Base-by-base conservation (phyloP, 2,113 vertebrate genomes). In the Caloenas nicobarica region DNA sequence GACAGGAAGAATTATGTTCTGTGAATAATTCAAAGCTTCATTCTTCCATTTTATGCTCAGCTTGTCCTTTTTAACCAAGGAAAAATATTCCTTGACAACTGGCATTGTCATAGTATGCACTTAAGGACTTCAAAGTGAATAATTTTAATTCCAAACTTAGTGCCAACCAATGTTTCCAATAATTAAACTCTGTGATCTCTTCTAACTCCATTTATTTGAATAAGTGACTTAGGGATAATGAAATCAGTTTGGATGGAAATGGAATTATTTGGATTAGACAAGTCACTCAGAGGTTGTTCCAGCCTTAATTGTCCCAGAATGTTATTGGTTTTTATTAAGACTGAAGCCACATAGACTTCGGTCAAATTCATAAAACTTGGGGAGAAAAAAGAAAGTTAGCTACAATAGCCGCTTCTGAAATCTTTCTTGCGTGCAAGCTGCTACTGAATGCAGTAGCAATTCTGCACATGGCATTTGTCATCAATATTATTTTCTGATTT, bases 111-210 rank as follows among this genome's bases (percentile, higher is more conserved):
- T 61, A 83, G 38, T 84, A 60, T 87, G 58, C 79, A 58, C 57
- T 94, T 88, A 86, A 74, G 80, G 82, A 94, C 90, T 96, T 94
- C 88, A 95, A 94, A 96, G 92, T 31, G 54, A 94, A 38, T 77
- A 83, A 88, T 91, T 93, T 86, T 91, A 84, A 94, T 96, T 96
- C 93, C 95, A 88, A 86, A 96, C 80, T 74, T 92, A 33, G 53
- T 93, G 90, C 95, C 88, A 97, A 64, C 72, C 77, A 91, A 12
- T 81, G 92, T 96, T 96, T 96, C 74, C 81, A 96, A 84, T 93
- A 92, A 97, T 96, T 97, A 93, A 95, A 72, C 44, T 89, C 81
- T 89, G 58, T 93, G 95, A 95, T 96, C 66, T 86, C 68, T 86
- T 81, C 86, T 88, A 80, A 95, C 38, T 97, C 76, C 72, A 82